Conservation (phyloP, 2,113 vertebrate species). For the Thryonomys swinderianus region DNA sequence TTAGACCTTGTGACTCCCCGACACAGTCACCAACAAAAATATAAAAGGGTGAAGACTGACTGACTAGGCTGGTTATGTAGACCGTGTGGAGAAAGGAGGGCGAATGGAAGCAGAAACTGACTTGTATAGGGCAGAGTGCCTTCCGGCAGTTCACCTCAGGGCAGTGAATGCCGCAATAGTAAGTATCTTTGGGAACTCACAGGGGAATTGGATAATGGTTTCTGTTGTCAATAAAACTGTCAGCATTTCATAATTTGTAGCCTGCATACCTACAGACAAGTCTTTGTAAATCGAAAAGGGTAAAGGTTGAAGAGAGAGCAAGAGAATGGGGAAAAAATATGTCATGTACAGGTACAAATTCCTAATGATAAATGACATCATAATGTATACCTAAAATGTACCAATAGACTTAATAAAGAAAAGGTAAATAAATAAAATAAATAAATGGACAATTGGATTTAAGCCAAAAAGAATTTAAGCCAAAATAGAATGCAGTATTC, state of each 20-base stretch:
- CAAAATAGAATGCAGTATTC: constrained; percentile 37
- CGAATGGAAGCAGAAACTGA: constrained; percentile 32
- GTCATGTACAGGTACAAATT: too few relatives aligned
- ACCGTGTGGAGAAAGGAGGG: constrained; percentile 24
- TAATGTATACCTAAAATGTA: too few relatives aligned
- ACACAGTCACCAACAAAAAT: not conserved
- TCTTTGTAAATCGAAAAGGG: too few relatives aligned
- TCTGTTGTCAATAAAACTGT: constrained; percentile 42
- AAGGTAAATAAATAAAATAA: too few relatives aligned
- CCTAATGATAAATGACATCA: too few relatives aligned
- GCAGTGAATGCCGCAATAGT: constrained; percentile 14
- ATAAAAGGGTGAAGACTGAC: constrained; percentile 26
- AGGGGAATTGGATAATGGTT: constrained; percentile 15
- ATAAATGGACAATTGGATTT: too few relatives aligned
- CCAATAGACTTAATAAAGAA: too few relatives aligned
- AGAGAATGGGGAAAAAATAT: too few relatives aligned
- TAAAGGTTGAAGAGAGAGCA: too few relatives aligned
- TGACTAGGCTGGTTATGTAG: not conserved
- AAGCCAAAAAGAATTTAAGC: not conserved
- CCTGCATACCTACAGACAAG: constrained; percentile 12
- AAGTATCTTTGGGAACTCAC: constrained; percentile 55
- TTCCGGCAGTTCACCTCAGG: constrained; percentile 25
- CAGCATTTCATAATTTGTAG: constrained; percentile 57
- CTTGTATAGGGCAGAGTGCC: constrained; percentile 16
- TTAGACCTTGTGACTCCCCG: constrained; percentile 14